Conservation (phyloP, 2,888 invertebrate genomes). For the Dynastes tityus region DNA sequence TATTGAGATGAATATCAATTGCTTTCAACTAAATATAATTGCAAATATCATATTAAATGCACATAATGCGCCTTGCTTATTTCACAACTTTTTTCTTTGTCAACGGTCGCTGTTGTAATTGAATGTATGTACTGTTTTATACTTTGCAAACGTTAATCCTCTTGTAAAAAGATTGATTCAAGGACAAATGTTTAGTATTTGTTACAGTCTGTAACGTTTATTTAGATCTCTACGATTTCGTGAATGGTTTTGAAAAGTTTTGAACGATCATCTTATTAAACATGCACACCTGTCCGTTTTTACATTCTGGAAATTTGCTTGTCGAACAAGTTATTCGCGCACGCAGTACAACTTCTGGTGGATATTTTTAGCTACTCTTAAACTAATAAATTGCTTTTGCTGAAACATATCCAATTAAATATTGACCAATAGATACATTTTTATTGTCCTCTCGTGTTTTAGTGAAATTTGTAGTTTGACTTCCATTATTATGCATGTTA, state of each 20-base stretch:
- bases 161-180: conserved; percentile 27
- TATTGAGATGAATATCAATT: conserved; percentile 38
- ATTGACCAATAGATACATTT: too few species aligned
- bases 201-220: conserved; percentile 19
- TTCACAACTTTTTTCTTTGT: conserved; percentile 10
- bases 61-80: conserved; percentile 42
- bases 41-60: conserved; percentile 34
- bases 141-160: background rate
- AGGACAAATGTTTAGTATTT: conserved; percentile 36
- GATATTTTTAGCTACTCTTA: conserved; percentile 8
- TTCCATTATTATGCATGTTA: too few species aligned
- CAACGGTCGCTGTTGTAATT: conserved; percentile 4
- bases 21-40: conserved; percentile 42
- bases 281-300: conserved; percentile 34
- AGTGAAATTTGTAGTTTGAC: too few species aligned
- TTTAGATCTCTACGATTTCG: conserved; percentile 2
- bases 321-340: conserved; percentile 22
- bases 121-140: conserved; percentile 21
- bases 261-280: conserved; percentile 4
- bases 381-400: background rate
- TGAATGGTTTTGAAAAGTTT: background rate
- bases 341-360: background rate
- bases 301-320: conserved; percentile 21
- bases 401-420: too few species aligned
- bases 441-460: too few species aligned